Evolutionary conservation across 2,888 invertebrate genomes (phyloP).

Genomic region (Caenorhabditis sp.): DNA sequence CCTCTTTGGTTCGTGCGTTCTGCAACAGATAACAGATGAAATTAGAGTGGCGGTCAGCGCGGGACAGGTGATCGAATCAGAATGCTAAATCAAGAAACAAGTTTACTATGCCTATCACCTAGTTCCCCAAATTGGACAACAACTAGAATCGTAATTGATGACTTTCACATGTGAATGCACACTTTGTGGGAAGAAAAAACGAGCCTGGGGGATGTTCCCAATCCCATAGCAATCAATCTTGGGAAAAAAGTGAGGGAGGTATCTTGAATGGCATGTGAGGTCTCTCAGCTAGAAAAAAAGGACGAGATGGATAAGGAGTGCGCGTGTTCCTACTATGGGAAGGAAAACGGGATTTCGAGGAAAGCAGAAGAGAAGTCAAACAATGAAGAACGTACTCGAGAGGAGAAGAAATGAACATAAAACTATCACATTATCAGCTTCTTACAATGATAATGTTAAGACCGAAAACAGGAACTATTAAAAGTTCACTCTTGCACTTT

Average conservation of each 20-base stretch:
- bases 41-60: neutral
- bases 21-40: slow-evolving; percentile 20
- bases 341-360: slow-evolving; percentile 37
- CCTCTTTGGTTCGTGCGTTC: slow-evolving; percentile 59
- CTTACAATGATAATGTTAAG: slow-evolving; percentile 3
- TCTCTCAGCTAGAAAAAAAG: slow-evolving; percentile 13
- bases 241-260: slow-evolving; percentile 18
- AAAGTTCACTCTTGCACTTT: neutral
- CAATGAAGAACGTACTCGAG: slow-evolving; percentile 32
- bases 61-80: slow-evolving; percentile 51
- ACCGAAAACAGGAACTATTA: slow-evolving; percentile 45
- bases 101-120: slow-evolving; percentile 43
- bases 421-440: slow-evolving; percentile 45
- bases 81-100: slow-evolving; percentile 42
- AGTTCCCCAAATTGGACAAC: slow-evolving; percentile 38
- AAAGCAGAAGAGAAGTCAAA: slow-evolving; percentile 22
- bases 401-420: slow-evolving; percentile 21
- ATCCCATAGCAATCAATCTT: slow-evolving; percentile 48
- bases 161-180: neutral
- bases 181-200: neutral
- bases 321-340: slow-evolving; percentile 3
- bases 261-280: slow-evolving; percentile 30
- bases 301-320: slow-evolving; percentile 35
- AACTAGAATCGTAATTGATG: neutral
- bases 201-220: slow-evolving; percentile 22